Evolutionary conservation across 2,113 vertebrate species (phyloP).

Genomic region (Lutjanus erythropterus): DNA sequence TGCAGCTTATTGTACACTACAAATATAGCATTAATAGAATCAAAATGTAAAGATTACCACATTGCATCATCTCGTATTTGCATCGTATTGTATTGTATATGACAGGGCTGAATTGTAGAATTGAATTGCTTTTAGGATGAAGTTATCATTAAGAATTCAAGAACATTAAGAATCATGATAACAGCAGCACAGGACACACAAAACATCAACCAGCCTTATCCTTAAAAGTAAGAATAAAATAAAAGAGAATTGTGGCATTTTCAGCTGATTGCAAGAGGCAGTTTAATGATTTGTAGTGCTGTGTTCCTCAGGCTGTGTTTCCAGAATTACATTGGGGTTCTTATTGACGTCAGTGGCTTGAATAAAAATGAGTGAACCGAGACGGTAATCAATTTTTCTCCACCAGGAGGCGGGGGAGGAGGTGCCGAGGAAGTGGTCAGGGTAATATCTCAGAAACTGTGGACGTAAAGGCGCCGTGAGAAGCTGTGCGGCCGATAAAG

Average conservation of each 20-base stretch:
- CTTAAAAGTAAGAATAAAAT: not conserved
- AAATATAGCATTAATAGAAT: no score
- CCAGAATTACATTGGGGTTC: not conserved
- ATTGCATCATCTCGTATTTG: no score
- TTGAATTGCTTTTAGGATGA: no score
- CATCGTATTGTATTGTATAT: no score
- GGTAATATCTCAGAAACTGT: not conserved
- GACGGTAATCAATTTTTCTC: conserved; percentile 34
- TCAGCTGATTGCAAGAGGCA: not conserved
- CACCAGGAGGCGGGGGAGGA: not conserved
- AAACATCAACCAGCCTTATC: not conserved
- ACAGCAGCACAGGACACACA: not conserved
- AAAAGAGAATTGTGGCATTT: not conserved
- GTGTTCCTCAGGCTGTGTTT: not conserved
- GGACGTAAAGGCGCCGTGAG: not conserved
- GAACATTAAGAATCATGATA: not conserved
- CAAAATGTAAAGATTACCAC: no score
- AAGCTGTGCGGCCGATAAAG: conserved; percentile 7
- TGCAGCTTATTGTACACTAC: no score
- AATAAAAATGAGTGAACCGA: conserved; percentile 31
- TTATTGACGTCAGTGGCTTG: conserved; percentile 30
- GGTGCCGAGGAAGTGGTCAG: not conserved
- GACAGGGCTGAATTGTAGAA: no score
- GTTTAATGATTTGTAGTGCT: not conserved
- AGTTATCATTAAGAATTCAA: no score